A percentile compares a stretch with the other conserved stretches of the same genome.
These are phyloP conservation scores for Ceratoteleas bidentatus DNA, from an alignment of 1,140 invertebrate species.

Conservation along the genomic window DNA sequence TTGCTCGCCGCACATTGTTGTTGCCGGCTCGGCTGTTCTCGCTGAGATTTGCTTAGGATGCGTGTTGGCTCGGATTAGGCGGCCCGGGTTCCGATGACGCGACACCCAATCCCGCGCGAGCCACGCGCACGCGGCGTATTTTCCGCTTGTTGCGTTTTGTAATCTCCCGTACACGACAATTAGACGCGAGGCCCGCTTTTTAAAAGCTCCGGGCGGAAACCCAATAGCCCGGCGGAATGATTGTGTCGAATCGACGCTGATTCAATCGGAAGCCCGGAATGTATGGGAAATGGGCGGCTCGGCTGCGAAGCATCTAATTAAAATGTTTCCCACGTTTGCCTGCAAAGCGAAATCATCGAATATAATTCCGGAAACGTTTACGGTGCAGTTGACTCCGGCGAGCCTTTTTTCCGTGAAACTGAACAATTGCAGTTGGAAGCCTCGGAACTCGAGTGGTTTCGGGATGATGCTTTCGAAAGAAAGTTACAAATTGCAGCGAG, in stretches of 20 bases:
- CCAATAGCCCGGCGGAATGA: conserved; percentile 8
- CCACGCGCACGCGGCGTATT: conserved; percentile 44
- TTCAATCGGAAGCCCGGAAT: too few relatives aligned
- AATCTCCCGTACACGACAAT: conserved; percentile 36
- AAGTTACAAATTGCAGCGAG: not conserved
- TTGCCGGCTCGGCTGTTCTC: conserved; percentile 47
- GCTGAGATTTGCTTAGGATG: conserved; percentile 56
- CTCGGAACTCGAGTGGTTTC: too few relatives aligned
- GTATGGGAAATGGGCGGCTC: too few relatives aligned
- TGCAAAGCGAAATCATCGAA: too few relatives aligned
- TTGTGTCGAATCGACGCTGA: conserved; percentile 6
- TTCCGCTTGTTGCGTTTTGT: conserved; percentile 53
- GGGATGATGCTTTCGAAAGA: not conserved
- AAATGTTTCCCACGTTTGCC: too few relatives aligned
- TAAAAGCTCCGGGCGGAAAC: conserved; percentile 5
- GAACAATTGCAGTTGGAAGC: too few relatives aligned
- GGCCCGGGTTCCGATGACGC: conserved; percentile 27
- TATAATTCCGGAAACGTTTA: too few relatives aligned
- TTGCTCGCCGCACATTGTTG: conserved; percentile 70
- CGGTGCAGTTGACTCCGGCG: too few relatives aligned
- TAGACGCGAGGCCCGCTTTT: conserved; percentile 11
- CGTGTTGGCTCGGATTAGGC: conserved; percentile 48
- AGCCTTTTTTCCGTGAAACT: too few relatives aligned
- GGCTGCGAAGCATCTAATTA: too few relatives aligned
- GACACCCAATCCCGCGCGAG: conserved; percentile 32